Conservation (phyloP, 2,888 invertebrate species). For the Agrilus mali region DNA sequence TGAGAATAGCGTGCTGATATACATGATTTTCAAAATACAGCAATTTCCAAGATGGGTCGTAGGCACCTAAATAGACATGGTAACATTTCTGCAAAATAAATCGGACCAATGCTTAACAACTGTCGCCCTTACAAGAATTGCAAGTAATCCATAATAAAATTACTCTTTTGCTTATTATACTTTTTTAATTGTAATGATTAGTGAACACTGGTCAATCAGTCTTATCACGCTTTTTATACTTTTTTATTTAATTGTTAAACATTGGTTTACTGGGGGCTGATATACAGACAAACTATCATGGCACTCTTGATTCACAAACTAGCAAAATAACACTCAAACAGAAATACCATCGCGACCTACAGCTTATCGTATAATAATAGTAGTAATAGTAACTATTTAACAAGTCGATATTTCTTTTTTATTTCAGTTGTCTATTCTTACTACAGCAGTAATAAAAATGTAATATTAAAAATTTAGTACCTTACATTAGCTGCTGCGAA, state of each 20-base stretch:
- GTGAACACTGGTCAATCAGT: slow-evolving; percentile 13
- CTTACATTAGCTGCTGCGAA: too few species aligned
- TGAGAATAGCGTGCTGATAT: slow-evolving; percentile 17
- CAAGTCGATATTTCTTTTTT: too few species aligned
- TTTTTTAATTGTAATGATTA: slow-evolving; percentile 11
- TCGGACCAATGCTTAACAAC: slow-evolving; percentile 26
- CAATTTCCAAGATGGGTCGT: slow-evolving; percentile 14
- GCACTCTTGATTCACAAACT: slow-evolving; percentile 26
- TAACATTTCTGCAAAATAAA: slow-evolving; percentile 24
- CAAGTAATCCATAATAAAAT: slow-evolving; percentile 1
- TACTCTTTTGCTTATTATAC: slow-evolving; percentile 7
- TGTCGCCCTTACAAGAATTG: slow-evolving; percentile 9
- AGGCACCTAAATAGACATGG: slow-evolving; percentile 29
- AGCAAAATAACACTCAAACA: slow-evolving; percentile 26
- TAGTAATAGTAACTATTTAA: too few species aligned
- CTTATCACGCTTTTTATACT: slow-evolving; percentile 19
- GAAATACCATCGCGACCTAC: slow-evolving; percentile 8
- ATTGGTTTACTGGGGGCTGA: slow-evolving; percentile 24
- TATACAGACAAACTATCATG: slow-evolving; percentile 30
- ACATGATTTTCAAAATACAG: slow-evolving; percentile 6
- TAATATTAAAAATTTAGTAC: too few species aligned
- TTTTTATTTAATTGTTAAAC: slow-evolving; percentile 23
- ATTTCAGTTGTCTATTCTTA: too few species aligned
- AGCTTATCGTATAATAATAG: too few species aligned
- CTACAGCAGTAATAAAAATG: too few species aligned